These are phyloP conservation scores for Paralvinella palmiformis DNA, from an alignment of 1,140 invertebrate genomes.

Conservation along the genomic window DNA sequence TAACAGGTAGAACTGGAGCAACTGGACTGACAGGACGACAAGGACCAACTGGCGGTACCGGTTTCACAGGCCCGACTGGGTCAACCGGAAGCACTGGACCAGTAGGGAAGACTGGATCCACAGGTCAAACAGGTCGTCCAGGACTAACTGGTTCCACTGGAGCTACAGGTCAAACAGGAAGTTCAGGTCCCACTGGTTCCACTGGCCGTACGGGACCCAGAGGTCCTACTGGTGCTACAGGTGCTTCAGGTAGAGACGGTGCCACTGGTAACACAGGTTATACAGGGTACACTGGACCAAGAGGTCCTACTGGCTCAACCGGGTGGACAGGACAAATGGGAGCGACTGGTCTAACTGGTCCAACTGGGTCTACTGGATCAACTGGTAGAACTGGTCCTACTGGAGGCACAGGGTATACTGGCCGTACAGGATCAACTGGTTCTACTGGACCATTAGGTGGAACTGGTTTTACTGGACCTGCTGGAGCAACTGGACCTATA, in stretches of 20 bases:
- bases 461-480: not conserved
- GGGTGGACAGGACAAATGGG: not conserved
- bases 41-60: constrained; percentile 3
- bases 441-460: not conserved
- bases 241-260: not conserved
- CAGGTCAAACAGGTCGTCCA: not conserved
- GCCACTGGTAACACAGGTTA: not conserved
- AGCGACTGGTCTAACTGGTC: not conserved
- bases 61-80: not conserved
- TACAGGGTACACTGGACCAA: constrained; percentile 4
- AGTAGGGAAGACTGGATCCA: not conserved
- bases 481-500: not conserved
- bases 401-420: not conserved
- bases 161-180: not conserved
- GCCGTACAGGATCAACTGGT: not conserved
- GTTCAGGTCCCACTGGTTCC: not conserved
- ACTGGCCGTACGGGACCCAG: not conserved
- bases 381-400: not conserved
- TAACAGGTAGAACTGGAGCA: not conserved
- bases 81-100: not conserved
- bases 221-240: not conserved
- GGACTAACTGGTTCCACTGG: constrained; percentile 6
- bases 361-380: not conserved
- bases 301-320: not conserved
- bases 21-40: not conserved